Base-by-base conservation (phyloP, 2,888 invertebrate genomes). In the Synergus gifuensis region DNA sequence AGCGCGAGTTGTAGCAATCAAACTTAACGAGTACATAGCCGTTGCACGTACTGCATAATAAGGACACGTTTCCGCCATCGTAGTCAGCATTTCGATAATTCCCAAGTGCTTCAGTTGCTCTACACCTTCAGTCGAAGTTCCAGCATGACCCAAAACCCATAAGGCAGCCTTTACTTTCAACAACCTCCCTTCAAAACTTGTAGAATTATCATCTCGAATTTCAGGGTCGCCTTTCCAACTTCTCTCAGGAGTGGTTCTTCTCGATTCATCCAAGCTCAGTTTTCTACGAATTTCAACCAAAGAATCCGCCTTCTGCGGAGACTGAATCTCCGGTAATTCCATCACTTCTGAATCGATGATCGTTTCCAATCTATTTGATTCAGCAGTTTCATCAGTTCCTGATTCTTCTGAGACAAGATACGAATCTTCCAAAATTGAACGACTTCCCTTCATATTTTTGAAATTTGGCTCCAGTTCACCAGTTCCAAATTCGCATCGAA, bases 31-130 rank as follows among this genome's bases (percentile, higher is more conserved):
- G 90, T 97, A 98, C 92, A 98, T 97, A 0, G 98, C 97, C 0
- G 98, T 98, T 2, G 98, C 98, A 82, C 98, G 94, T 76, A 99
- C 94, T 0, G 98, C 96, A 90, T 98, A 98, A 62, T 98, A 96
- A 4, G 95, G 95, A 91, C 96, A 96, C 85, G 95, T 95, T 90
- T 96, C 96, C 0, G 97, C 98, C 84, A 98, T 95, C 91, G 83
- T 97, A 92, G 89, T 87, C 46, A 92, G 86, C 80, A 90, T 80
- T 80, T 93, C 93, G 66, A 95, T 89, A n/a, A 94, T 90, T 76
- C 93, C 92, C 64, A 94, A 92, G 54, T 94, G 93, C 88, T 95
- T 94, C 46, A 98, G 93, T 87, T 96, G 95, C 76, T 95, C 95
- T 11, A 97, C 94, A 4, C 98, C 98, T 85, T 95, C 94, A 0